A percentile compares a stretch with the other conserved stretches of the same genome.
Evolutionary conservation across 2,113 vertebrate genomes (phyloP).

Genomic region (Chaetorhynchus papuensis): DNA sequence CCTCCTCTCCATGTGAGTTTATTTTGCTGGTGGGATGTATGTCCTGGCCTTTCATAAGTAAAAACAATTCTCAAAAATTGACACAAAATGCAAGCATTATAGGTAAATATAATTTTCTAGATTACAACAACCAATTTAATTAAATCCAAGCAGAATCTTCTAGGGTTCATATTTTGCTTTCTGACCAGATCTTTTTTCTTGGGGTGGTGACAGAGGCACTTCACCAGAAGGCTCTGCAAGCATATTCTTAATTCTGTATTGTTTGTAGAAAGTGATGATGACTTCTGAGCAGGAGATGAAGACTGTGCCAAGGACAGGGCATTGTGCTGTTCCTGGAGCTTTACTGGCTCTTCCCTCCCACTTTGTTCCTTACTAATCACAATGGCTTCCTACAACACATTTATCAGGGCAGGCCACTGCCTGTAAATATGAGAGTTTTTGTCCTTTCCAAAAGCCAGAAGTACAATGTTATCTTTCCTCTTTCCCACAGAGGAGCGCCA

Average conservation of each 20-base stretch:
- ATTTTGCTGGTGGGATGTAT: not conserved
- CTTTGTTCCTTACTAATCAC: constrained; percentile 23
- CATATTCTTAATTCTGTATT: not conserved
- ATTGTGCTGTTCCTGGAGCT: not conserved
- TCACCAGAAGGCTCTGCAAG: not conserved
- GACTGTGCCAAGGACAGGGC: constrained; percentile 27
- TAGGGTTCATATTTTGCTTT: not conserved
- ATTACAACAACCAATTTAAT: not conserved
- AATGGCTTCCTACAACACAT: not conserved
- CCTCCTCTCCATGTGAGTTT: not conserved
- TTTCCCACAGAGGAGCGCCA: constrained; percentile 11
- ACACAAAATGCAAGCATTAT: not conserved
- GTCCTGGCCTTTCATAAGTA: not conserved
- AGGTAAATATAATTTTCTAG: not conserved
- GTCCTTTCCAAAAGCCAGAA: not conserved
- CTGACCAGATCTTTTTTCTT: not conserved
- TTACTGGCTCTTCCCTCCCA: not conserved
- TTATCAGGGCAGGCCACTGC: constrained; percentile 27
- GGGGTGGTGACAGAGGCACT: not conserved
- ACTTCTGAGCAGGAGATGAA: not conserved
- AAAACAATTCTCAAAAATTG: not conserved
- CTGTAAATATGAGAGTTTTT: not conserved
- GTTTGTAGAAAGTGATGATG: not conserved
- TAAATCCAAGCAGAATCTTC: not conserved
- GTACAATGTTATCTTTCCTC: constrained; percentile 57